These are phyloP conservation scores for Ochropleura leucogaster DNA, from an alignment of 2,888 invertebrate species.

Conservation along the genomic window DNA sequence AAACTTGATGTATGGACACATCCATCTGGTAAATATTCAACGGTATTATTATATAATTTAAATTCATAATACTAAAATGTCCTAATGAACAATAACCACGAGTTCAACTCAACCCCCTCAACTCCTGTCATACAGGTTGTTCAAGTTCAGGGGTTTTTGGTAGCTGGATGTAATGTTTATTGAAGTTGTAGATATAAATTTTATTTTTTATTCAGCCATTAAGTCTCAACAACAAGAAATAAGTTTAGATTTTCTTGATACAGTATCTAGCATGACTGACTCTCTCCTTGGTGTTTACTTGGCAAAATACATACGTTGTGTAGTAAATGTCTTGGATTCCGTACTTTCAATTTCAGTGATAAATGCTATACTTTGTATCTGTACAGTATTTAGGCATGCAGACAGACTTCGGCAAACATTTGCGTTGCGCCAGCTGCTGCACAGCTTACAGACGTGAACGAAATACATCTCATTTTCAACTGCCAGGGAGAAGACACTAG, in stretches of 20 bases:
- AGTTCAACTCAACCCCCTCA: too few species aligned
- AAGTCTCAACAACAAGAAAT: background rate
- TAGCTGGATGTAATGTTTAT: too few species aligned
- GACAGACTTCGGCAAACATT: background rate
- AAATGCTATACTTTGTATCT: background rate
- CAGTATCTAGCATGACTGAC: background rate
- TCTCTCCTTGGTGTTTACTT: background rate
- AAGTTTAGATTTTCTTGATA: too few species aligned
- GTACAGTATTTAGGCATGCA: background rate
- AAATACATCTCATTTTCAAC: conserved; percentile 17
- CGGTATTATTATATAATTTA: background rate
- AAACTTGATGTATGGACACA: conserved; percentile 62
- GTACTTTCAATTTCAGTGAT: background rate
- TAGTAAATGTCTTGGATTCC: background rate
- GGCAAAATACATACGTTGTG: background rate
- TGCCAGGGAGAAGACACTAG: background rate
- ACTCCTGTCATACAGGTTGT: too few species aligned
- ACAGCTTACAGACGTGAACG: background rate
- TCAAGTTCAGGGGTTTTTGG: too few species aligned
- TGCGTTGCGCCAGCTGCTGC: conserved; percentile 16
- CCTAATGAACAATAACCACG: background rate
- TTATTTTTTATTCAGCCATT: too few species aligned
- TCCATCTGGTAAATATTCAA: conserved; percentile 9
- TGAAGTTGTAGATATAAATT: too few species aligned
- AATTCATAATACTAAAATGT: background rate